Base-by-base conservation (phyloP, 2,888 invertebrate species). In the Tetragonula carbonaria region DNA sequence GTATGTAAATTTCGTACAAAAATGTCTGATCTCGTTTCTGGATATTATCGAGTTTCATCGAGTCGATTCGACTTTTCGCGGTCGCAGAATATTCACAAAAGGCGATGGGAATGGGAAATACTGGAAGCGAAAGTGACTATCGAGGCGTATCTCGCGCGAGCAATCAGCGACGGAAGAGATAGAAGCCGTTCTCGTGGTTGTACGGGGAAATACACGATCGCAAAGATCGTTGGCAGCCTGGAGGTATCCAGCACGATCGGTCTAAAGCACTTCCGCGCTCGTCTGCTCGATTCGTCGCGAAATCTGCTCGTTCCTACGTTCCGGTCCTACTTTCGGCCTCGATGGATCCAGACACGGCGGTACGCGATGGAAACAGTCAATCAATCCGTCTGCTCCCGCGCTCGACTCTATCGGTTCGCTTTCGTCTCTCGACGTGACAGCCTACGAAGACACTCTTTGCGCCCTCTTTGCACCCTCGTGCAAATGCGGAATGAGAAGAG, bases 231-330 rank as follows among this genome's bases (percentile, higher is more conserved):
- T 84, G 65, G 80, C 87, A 87, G 87, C 86, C 86, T 77, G 66
- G 79, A 88, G 90, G 92, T 88, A 91, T 91, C 86, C 88, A 86
- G 90, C 88, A 87, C 90, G 89, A 92, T 91, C 91, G 84, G 88
- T 80, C 87, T 85, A 89, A 91, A 92, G 87, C 90, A 87, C 90
- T 91, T 92, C 91, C 91, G 88, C 86, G 88, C 85, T 84, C 84
- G 86, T 81, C 75, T 84, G 74, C 75, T 50, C 28, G 68, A 77
- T 77, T 74, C 83, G 73, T 87, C 81, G 79, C 55, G 59, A 71
- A 74, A 87, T 85, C 74, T 78, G 76, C 55, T 59, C 71, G 59
- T 55, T 78, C 66, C 74, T 55, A 67, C 73, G 71, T 74, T 53
- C 66, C 80, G n/a, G 51, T 28, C 51, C 72, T 16, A 51, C 57